A percentile compares a stretch with the other conserved stretches of the same genome.
phyloP scores from a whole-genome alignment of 2,113 vertebrate species.

The Andinoacara biseriatus region DNA sequence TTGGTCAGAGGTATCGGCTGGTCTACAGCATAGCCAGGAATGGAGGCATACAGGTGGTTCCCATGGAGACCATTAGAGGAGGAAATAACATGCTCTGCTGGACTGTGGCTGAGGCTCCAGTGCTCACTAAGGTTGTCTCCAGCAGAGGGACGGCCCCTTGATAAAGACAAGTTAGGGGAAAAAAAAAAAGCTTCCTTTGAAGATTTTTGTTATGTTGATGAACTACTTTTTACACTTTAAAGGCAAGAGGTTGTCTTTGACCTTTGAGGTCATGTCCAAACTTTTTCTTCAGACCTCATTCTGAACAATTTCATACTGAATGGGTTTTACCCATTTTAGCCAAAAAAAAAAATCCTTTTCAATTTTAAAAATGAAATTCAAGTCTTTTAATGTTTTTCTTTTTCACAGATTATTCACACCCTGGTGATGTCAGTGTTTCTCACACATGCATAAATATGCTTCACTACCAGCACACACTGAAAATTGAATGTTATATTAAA shows the following conservation, averaged over 20 bases:
- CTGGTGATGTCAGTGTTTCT: no score
- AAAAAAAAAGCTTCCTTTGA: neutral
- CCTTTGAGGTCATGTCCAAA: neutral
- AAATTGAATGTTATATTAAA: neutral
- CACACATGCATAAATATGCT: no score
- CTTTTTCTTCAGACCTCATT: neutral
- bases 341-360: no score
- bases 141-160: slow-evolving; percentile 87
- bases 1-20: slow-evolving; percentile 95
- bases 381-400: no score
- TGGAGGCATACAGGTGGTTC: slow-evolving; percentile 85
- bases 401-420: no score
- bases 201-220: neutral
- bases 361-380: no score
- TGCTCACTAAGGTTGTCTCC: slow-evolving; percentile 89
- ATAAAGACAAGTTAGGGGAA: slow-evolving; percentile 1
- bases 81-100: slow-evolving; percentile 85
- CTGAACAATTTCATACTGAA: no score
- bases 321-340: no score
- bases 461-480: neutral
- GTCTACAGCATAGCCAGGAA: slow-evolving; percentile 88
- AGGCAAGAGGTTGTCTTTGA: neutral
- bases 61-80: slow-evolving; percentile 88
- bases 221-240: neutral
- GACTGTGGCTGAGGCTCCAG: slow-evolving; percentile 87